Conservation (phyloP, 2,888 invertebrate genomes). For the Eilema sororculum region DNA sequence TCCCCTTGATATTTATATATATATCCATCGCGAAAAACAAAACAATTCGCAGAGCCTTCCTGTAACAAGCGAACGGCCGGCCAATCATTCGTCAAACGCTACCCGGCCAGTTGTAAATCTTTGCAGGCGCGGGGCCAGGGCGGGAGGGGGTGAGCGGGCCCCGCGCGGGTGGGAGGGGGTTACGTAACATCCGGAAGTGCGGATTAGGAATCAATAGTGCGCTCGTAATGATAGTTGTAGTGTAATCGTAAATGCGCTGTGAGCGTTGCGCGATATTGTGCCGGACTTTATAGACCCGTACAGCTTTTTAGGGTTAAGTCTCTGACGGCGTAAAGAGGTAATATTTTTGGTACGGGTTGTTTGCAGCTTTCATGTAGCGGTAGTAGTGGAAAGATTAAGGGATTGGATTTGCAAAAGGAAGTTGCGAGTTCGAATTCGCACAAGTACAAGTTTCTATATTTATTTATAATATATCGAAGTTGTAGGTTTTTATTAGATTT, state of each 20-base stretch:
- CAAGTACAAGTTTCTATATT: not conserved
- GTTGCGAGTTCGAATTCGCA: not conserved
- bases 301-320: conserved; percentile 1
- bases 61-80: conserved; percentile 72
- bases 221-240: conserved; percentile 85
- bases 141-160: conserved; percentile 48
- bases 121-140: conserved; percentile 60
- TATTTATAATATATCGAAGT: too few relatives aligned
- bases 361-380: not conserved
- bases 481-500: too few relatives aligned
- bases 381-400: not conserved
- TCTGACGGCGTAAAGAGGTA: conserved; percentile 5
- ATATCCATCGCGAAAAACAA: conserved; percentile 65
- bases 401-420: not conserved
- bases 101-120: conserved; percentile 81
- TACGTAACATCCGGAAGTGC: conserved; percentile 87
- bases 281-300: conserved; percentile 29
- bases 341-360: not conserved
- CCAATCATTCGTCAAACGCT: conserved; percentile 83
- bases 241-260: conserved; percentile 80
- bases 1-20: conserved; percentile 49
- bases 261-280: conserved; percentile 68
- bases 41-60: conserved; percentile 70
- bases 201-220: conserved; percentile 87
- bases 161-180: conserved; percentile 53